phyloP scores from a whole-genome alignment of 2,113 vertebrate genomes.

The Zosterops pallidus region DNA sequence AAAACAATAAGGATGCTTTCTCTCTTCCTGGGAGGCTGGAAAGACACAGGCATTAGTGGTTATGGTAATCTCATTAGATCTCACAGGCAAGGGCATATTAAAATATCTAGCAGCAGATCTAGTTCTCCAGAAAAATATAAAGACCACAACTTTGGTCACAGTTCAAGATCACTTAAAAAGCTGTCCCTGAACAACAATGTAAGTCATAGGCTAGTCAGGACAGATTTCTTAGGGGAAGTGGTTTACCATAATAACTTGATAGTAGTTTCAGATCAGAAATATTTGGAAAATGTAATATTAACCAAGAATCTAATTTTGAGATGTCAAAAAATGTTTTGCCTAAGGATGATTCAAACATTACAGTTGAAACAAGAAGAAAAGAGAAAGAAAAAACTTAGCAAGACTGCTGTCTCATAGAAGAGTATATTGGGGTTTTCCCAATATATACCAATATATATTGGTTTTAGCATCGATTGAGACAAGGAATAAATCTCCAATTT shows the following conservation, averaged over 20 bases:
- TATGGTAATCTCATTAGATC: not conserved
- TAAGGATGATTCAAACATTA: not conserved
- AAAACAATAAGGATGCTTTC: not conserved
- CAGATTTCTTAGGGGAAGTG: slow-evolving; percentile 13
- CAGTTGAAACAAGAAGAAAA: not conserved
- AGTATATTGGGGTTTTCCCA: not conserved
- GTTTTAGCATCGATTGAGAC: not conserved
- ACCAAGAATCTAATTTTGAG: not conserved
- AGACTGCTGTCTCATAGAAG: not conserved
- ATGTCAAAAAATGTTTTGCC: not conserved
- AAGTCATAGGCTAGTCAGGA: not conserved
- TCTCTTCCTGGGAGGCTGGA: not conserved
- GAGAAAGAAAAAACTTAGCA: not conserved
- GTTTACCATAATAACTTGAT: not conserved
- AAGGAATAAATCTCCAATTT: not conserved
- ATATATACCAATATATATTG: not conserved
- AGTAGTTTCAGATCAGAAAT: not conserved
- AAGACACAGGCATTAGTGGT: not conserved
- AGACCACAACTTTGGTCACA: not conserved
- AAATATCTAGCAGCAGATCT: not conserved
- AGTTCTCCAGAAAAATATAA: not conserved
- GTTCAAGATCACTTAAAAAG: not conserved
- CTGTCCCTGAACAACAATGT: not conserved
- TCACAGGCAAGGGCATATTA: not conserved
- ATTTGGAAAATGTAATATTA: not conserved